These are phyloP conservation scores for Xylota sylvarum DNA, from an alignment of 2,888 invertebrate genomes.

Conservation along the genomic window DNA sequence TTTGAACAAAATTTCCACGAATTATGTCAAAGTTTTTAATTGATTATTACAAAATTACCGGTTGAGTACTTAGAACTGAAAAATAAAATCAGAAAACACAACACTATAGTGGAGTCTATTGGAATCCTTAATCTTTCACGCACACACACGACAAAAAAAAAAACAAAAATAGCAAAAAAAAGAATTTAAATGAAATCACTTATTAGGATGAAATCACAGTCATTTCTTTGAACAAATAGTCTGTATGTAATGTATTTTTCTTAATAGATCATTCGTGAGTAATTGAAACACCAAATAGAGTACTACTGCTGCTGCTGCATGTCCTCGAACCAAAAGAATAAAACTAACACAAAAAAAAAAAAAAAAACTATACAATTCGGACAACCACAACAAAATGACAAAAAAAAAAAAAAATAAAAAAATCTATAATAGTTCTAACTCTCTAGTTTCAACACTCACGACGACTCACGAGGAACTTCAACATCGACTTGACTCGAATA, in stretches of 20 bases:
- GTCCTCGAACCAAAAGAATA: background rate
- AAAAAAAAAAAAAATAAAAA: background rate
- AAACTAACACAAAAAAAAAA: background rate
- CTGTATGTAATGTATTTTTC: too few relatives aligned
- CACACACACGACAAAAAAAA: conserved; percentile 23
- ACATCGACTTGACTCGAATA: conserved; percentile 14
- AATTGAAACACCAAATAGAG: background rate
- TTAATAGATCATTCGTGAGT: background rate
- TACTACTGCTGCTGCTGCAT: too few relatives aligned
- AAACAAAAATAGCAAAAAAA: background rate
- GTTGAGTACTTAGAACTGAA: conserved; percentile 37
- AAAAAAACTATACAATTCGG: background rate
- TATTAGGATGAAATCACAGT: background rate
- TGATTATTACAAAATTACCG: conserved; percentile 41
- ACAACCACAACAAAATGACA: conserved; percentile 14
- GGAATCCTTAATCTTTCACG: conserved; percentile 32
- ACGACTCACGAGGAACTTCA: conserved; percentile 11
- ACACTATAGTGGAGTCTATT: conserved; percentile 5
- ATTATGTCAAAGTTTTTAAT: conserved; percentile 6
- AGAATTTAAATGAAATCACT: background rate
- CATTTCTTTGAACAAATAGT: background rate
- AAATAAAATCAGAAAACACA: conserved; percentile 2
- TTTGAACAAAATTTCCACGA: background rate
- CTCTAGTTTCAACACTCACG: conserved; percentile 7
- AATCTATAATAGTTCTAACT: conserved; percentile 5